These are phyloP conservation scores for Callinectes sapidus DNA, from an alignment of 2,888 invertebrate species.

Conservation along the genomic window DNA sequence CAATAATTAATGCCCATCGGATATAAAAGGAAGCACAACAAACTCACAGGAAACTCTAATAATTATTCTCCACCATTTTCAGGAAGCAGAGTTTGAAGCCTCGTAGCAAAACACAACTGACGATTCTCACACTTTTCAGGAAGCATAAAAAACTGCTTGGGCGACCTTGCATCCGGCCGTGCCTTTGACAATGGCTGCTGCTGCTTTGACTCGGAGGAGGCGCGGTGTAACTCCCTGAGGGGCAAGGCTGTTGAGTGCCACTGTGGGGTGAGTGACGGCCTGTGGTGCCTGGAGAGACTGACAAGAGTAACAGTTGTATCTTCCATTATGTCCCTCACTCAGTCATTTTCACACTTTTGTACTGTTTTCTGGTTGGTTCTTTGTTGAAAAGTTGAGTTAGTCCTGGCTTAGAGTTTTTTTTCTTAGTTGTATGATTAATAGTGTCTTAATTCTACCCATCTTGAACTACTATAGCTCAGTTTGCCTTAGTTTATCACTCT, in stretches of 20 bases:
- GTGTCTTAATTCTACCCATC: no score
- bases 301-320: background rate
- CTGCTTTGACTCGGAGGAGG: constrained; percentile 90
- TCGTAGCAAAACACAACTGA: background rate
- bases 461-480: no score
- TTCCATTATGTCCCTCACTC: background rate
- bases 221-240: constrained; percentile 85
- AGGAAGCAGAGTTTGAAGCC: background rate
- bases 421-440: no score
- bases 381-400: no score
- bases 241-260: constrained; percentile 86
- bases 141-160: constrained; percentile 78
- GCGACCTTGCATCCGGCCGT: constrained; percentile 93
- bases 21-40: no score
- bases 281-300: background rate
- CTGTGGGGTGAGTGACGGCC: constrained; percentile 81
- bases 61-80: background rate
- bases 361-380: no score
- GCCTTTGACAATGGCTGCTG: constrained; percentile 98
- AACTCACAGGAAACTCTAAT: background rate
- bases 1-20: no score
- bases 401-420: no score
- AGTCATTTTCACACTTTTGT: background rate
- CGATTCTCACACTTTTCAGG: constrained; percentile 54
- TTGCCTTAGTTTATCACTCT: no score